Evolutionary conservation across 2,888 invertebrate species (phyloP).

Genomic region (Tridacna crocea): DNA sequence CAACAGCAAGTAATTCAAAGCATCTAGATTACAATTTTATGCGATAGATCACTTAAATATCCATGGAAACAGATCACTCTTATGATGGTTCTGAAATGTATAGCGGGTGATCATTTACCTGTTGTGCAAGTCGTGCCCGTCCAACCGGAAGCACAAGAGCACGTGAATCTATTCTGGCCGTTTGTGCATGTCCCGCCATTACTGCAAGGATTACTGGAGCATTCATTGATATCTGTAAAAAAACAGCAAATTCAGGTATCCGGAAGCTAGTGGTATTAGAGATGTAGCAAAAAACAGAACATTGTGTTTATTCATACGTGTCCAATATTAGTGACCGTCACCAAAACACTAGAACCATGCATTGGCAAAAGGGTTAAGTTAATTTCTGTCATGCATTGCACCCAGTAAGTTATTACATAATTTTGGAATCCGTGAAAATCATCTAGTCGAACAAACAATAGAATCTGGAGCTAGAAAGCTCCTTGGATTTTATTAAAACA

Average conservation of each 20-base stretch:
- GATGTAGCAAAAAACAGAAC: background rate
- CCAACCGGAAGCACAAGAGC: background rate
- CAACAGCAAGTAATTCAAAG: too few relatives aligned
- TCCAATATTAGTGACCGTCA: background rate
- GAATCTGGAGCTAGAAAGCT: too few relatives aligned
- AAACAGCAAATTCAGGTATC: background rate
- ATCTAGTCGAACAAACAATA: background rate
- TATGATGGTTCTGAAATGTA: background rate
- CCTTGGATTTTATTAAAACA: too few relatives aligned
- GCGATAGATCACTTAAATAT: background rate
- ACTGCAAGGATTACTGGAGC: background rate
- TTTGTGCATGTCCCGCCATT: constrained; percentile 11
- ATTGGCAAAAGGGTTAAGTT: background rate
- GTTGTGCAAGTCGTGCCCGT: background rate
- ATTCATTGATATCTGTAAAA: background rate
- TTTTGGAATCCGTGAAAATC: background rate
- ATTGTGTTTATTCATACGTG: too few relatives aligned
- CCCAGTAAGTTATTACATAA: background rate
- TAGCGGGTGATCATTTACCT: background rate
- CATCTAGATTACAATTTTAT: too few relatives aligned
- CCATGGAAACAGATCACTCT: background rate
- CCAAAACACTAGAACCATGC: background rate
- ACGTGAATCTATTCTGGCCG: background rate
- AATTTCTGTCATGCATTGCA: background rate
- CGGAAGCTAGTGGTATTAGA: background rate